These are phyloP conservation scores for Lasiommata megera DNA, from an alignment of 2,888 invertebrate genomes.

Conservation along the genomic window DNA sequence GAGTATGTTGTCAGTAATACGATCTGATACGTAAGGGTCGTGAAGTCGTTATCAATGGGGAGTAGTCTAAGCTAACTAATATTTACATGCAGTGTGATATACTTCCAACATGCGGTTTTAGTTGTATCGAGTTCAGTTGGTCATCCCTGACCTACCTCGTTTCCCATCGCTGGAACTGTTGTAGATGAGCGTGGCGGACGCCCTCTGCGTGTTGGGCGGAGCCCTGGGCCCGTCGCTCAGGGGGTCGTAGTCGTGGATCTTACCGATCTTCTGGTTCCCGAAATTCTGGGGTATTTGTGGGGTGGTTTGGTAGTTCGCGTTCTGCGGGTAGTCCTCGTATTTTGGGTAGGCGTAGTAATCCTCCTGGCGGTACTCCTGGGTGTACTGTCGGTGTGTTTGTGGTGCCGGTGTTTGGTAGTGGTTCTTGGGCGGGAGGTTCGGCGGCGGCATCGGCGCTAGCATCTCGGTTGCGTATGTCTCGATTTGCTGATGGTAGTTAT, in stretches of 20 bases:
- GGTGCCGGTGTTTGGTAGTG: constrained; percentile 63
- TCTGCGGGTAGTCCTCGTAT: constrained; percentile 44
- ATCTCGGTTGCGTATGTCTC: constrained; percentile 74
- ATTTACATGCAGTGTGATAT: too few relatives aligned
- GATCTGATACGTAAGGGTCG: too few relatives aligned
- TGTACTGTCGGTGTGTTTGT: constrained; percentile 32
- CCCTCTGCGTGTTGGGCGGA: constrained; percentile 87
- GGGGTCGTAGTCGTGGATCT: constrained; percentile 92
- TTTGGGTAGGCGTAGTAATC: constrained; percentile 39
- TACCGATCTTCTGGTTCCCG: constrained; percentile 79
- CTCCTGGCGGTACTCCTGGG: constrained; percentile 35
- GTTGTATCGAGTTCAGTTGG: not conserved
- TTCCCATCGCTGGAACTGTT: constrained; percentile 78
- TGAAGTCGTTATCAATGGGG: too few relatives aligned
- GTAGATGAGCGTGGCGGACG: constrained; percentile 92
- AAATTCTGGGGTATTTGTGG: constrained; percentile 29
- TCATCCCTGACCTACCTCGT: constrained; percentile 47
- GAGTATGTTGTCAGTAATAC: too few relatives aligned
- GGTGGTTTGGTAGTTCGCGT: constrained; percentile 34
- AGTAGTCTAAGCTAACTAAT: too few relatives aligned
- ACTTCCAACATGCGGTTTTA: not conserved
- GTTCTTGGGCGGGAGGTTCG: constrained; percentile 62
- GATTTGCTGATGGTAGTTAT: constrained; percentile 75
- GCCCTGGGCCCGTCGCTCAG: constrained; percentile 86
- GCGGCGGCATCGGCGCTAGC: constrained; percentile 61